Conservation (phyloP, 1,140 invertebrate species). For the Hyles vespertilio region DNA sequence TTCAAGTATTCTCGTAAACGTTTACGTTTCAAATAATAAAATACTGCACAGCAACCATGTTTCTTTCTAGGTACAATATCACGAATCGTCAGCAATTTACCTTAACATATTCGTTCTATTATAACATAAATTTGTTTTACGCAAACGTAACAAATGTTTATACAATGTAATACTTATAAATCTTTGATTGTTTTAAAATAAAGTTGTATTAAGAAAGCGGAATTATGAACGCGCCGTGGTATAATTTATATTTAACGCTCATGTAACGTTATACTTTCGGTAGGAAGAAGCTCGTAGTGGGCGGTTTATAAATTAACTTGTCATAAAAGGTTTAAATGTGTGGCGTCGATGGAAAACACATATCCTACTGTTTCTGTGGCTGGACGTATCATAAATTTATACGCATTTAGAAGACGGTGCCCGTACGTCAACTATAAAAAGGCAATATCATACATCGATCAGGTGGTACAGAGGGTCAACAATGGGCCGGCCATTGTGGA, state of each 20-base stretch:
- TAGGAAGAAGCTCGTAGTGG: conserved; percentile 33
- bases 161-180: background rate
- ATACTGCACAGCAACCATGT: background rate
- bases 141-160: conserved; percentile 2
- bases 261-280: conserved; percentile 40
- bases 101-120: background rate
- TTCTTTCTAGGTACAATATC: background rate
- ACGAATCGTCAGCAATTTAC: too few relatives aligned
- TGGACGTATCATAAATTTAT: conserved; percentile 40
- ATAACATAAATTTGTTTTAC: background rate
- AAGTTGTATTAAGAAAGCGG: conserved; percentile 17
- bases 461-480: conserved; percentile 56
- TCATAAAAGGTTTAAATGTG: conserved; percentile 50
- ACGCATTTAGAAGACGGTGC: conserved; percentile 29
- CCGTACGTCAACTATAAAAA: conserved; percentile 56
- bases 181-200: conserved; percentile 31
- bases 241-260: conserved; percentile 27
- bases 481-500: conserved; percentile 60
- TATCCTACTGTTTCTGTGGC: conserved; percentile 45
- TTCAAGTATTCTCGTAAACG: conserved; percentile 26
- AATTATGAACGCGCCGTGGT: conserved; percentile 17
- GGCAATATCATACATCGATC: conserved; percentile 68
- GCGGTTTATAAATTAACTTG: conserved; percentile 52
- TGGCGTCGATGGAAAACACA: conserved; percentile 38
- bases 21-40: conserved; percentile 20